Percentiles rank a stretch among this genome's conserved stretches.
phyloP scores from a whole-genome alignment of 2,888 invertebrate genomes.

The Nomada lathburiana region DNA sequence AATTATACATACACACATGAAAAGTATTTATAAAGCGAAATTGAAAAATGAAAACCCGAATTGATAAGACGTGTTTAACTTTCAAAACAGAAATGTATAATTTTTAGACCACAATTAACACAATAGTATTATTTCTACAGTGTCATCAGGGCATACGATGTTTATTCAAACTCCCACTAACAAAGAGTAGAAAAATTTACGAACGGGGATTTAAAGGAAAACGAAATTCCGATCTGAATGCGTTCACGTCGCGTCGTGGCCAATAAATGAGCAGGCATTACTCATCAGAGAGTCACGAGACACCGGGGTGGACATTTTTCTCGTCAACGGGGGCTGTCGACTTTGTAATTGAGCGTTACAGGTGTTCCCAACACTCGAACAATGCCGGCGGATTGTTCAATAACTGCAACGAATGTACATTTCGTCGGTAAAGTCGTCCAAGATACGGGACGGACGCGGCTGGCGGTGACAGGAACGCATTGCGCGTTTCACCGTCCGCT shows the following conservation, averaged over 20 bases:
- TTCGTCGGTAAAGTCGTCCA: constrained; percentile 78
- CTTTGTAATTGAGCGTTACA: constrained; percentile 77
- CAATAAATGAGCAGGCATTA: constrained; percentile 54
- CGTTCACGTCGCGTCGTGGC: not conserved
- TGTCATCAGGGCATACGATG: not conserved
- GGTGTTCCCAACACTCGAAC: constrained; percentile 72
- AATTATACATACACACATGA: too few relatives aligned
- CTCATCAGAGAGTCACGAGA: constrained; percentile 49
- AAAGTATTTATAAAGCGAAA: too few relatives aligned
- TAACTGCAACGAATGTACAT: constrained; percentile 79
- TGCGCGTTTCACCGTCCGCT: constrained; percentile 71
- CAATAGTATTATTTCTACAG: too few relatives aligned
- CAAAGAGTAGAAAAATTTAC: not conserved
- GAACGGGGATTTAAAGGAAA: constrained; percentile 7
- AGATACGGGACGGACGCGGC: constrained; percentile 76
- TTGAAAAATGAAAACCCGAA: too few relatives aligned
- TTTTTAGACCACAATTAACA: too few relatives aligned
- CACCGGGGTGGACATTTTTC: constrained; percentile 60
- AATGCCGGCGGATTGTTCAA: constrained; percentile 75
- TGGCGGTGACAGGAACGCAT: constrained; percentile 79
- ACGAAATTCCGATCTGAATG: constrained; percentile 4
- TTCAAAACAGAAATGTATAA: too few relatives aligned
- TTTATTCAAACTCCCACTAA: not conserved
- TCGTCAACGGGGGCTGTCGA: constrained; percentile 63
- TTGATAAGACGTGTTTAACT: too few relatives aligned